phyloP scores from a whole-genome alignment of 2,888 invertebrate genomes.

The Itoplectis maculator region DNA sequence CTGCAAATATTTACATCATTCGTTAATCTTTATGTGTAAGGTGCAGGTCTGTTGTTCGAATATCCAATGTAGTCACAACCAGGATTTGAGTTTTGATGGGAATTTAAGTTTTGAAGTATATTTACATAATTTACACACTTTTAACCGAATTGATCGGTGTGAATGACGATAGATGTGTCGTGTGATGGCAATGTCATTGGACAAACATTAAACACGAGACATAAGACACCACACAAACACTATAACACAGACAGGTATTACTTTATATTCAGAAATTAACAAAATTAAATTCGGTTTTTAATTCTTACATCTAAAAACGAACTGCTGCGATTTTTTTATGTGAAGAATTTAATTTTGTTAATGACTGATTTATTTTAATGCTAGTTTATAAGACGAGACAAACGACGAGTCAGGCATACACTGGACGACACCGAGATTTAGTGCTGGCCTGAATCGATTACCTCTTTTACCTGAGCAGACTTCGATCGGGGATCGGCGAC shows the following conservation, averaged over 20 bases:
- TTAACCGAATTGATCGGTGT: background rate
- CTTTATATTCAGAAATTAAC: background rate
- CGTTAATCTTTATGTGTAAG: too few relatives aligned
- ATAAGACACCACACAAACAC: slow-evolving; percentile 28
- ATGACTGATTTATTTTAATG: background rate
- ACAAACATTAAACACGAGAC: background rate
- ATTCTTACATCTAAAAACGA: background rate
- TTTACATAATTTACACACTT: background rate
- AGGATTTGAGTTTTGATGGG: background rate
- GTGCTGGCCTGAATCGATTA: slow-evolving; percentile 73
- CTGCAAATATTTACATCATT: too few relatives aligned
- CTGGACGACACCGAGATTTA: slow-evolving; percentile 47
- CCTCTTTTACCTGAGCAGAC: slow-evolving; percentile 87
- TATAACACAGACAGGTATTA: background rate
- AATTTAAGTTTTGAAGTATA: background rate
- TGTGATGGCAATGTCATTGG: background rate
- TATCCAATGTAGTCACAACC: background rate
- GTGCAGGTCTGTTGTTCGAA: too few relatives aligned
- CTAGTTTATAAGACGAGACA: slow-evolving; percentile 27
- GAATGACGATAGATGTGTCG: background rate
- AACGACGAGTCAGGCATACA: slow-evolving; percentile 64
- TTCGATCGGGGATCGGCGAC: slow-evolving; percentile 95
- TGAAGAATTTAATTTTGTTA: background rate
- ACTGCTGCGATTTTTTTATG: too few relatives aligned
- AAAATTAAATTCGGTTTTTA: background rate